Base-by-base conservation (phyloP, 1,140 invertebrate genomes). In the Lerema accius region DNA sequence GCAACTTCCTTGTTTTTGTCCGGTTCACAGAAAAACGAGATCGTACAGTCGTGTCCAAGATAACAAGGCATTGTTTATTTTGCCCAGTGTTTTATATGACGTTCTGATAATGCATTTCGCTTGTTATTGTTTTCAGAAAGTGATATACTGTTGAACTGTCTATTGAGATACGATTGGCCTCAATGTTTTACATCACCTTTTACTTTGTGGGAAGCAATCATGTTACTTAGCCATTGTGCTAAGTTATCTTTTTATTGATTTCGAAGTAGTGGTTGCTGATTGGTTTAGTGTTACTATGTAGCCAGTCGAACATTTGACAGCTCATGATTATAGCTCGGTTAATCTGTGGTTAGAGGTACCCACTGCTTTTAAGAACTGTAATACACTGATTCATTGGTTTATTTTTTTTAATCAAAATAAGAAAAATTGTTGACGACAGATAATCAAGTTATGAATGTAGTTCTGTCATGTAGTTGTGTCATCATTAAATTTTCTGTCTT, bases 111-210 rank as follows among this genome's bases (percentile, higher is more conserved):
- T 60, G 56, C 56, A 60, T 60, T 60, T 60, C 28, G 56, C 56
- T 60, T 60, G 56, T 60, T 60, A 60, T 60, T 60, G 56, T 60
- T 60, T 60, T 49, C 56, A 60, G 56, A 60, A 60, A 48, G 58
- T 60, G 58, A 49, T 60, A 60, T 49, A 60, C 45, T 14, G 45
- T 3, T 37, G 43, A 19, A 48, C 32, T 49, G 58, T 39, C 58
- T 37, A 49, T 60, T 60, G 56, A 49, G 23, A 49, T 60, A 60
- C 56, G 19, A 49, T 60, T 49, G 56, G 49, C 56, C 56, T 60
- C 45, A 26, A 60, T 60, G 56, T 60, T 49, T 60, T 60, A 60
- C 56, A 48, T 17, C 43, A 43, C 23, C 55, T 59, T 59, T 46
- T 46, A 59, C 43, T 46, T 45, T 16, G 10, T 19, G n/a, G 53